Evolutionary conservation across 1,140 invertebrate genomes (phyloP).

Genomic region (Drosophila suzukii): DNA sequence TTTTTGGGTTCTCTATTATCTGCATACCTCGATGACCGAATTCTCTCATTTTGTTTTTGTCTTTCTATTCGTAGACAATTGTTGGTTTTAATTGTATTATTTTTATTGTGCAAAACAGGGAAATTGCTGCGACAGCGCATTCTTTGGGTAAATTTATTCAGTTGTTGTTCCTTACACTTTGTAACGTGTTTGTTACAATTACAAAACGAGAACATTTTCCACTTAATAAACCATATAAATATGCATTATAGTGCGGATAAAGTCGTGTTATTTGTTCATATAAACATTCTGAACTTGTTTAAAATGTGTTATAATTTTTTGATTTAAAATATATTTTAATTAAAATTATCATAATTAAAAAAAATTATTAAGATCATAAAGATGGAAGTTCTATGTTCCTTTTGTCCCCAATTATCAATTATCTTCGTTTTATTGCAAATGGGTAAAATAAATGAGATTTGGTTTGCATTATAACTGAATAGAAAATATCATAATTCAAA

Average conservation of each 20-base stretch:
- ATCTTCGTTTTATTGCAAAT: not conserved
- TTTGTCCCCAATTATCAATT: too few relatives aligned
- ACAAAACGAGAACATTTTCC: not conserved
- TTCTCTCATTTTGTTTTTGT: constrained; percentile 13
- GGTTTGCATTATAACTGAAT: not conserved
- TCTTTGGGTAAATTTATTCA: constrained; percentile 25
- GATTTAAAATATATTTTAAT: too few relatives aligned
- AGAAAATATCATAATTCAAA: not conserved
- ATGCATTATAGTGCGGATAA: not conserved
- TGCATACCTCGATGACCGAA: not conserved
- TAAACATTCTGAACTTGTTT: too few relatives aligned
- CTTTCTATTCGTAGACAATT: constrained; percentile 14
- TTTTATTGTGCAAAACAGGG: not conserved
- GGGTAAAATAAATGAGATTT: too few relatives aligned
- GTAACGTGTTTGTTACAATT: not conserved
- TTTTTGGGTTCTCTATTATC: not conserved
- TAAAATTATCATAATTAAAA: too few relatives aligned
- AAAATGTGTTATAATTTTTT: too few relatives aligned
- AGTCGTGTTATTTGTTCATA: too few relatives aligned
- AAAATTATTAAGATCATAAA: not conserved
- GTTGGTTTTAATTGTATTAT: not conserved
- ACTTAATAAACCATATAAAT: not conserved
- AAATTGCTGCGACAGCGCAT: constrained; percentile 8
- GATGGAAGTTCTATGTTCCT: not conserved
- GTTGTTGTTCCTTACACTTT: constrained; percentile 20